Evolutionary conservation across 2,888 invertebrate genomes (phyloP).

Genomic region (Dryadula phaetusa): DNA sequence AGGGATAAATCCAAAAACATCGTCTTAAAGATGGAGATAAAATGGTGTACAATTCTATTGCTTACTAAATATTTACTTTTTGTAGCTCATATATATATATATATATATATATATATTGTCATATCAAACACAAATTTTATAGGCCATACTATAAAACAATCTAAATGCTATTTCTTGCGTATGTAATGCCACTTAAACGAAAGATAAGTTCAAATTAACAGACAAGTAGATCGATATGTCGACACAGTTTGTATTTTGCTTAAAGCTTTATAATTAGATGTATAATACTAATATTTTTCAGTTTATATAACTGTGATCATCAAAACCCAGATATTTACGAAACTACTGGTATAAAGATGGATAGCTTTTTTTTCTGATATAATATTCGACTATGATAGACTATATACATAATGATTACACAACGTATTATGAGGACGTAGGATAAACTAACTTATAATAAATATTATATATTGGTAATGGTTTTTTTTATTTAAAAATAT

Average conservation of each 20-base stretch:
- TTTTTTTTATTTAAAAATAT: not conserved
- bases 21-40: no score
- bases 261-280: not conserved
- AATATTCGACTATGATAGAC: no score
- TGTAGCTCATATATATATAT: conserved; percentile 1
- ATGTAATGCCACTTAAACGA: conserved; percentile 19
- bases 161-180: conserved; percentile 24
- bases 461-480: not conserved
- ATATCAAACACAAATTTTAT: conserved; percentile 1
- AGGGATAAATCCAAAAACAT: no score
- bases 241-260: conserved; percentile 17
- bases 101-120: no score
- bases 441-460: not conserved
- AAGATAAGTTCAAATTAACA: conserved; percentile 28
- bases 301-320: not conserved
- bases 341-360: no score
- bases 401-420: no score
- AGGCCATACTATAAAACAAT: conserved; percentile 11
- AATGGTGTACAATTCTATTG: no score
- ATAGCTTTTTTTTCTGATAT: no score
- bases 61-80: no score
- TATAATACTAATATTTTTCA: not conserved
- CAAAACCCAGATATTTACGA: not conserved
- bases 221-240: conserved; percentile 25
- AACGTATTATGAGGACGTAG: no score